Base-by-base conservation (phyloP, 2,888 invertebrate species). In the Sycophila texana region DNA sequence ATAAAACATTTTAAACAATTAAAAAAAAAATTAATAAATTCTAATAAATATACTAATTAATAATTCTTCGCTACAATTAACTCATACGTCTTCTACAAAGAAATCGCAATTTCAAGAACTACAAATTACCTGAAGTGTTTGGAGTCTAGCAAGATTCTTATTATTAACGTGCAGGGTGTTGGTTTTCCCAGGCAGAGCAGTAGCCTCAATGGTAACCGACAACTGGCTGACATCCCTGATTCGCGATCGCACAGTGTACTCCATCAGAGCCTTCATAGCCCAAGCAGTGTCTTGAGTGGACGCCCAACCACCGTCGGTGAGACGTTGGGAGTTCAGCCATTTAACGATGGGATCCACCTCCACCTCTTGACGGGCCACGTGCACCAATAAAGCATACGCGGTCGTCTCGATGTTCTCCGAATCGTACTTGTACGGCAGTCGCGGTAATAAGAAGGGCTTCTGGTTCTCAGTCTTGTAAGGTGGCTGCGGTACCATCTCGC, bases 401-500 rank as follows among this genome's bases (percentile, higher is more conserved):
- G 98, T 99, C 0, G 98, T 94, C 87, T 98, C 98, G 65, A 98
- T 95, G 89, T 98, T 98, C 88, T 96, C 95, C 0, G 97, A 94
- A 91, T 99, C 99, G 89, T 95, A 96, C 84, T 94, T 94, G 89
- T 97, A 97, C 0, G 97, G 97, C 79, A 97, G 91, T 0, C 98
- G 94, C 0, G 98, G 97, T 81, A 97, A 91, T 0, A 96, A 92
- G 93, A 97, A 98, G 10, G 97, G 97, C 88, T 96, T 96, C 88
- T 97, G 97, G 91, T 97, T 97, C 91, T 97, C 97, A 86, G 95
- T 92, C 91, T 97, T 97, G 83, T 94, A 94, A 0, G 97, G 96
- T 0, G 97, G 96, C 79, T 93, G 93, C 0, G 97, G 97, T 1
- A 97, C 93, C 18, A 92, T 91, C 84, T 95, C 94, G 80, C 94